Evolutionary conservation across 2,888 invertebrate genomes (phyloP).

Genomic region (Hirudinaria manillensis): DNA sequence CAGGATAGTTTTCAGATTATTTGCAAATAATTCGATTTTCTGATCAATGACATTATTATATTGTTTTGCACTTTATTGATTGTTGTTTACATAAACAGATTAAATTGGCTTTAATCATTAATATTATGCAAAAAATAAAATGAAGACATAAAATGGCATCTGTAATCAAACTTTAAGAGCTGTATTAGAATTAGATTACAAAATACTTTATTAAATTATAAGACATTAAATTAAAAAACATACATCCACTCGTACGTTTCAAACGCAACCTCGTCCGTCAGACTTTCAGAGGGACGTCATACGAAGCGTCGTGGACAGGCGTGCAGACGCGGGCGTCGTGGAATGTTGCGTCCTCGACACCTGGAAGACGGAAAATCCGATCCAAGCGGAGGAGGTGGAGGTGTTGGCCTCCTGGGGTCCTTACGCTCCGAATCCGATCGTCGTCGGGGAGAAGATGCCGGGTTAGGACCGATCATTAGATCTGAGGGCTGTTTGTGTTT

Average conservation of each 20-base stretch:
- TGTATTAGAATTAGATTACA: no score
- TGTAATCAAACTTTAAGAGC: no score
- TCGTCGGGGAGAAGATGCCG: slow-evolving; percentile 60
- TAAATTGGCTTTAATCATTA: no score
- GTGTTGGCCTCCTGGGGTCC: slow-evolving; percentile 64
- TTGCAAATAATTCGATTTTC: not conserved
- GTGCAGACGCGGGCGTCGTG: slow-evolving; percentile 64
- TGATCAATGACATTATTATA: no score
- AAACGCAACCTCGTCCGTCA: not conserved
- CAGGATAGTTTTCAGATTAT: not conserved
- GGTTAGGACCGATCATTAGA: slow-evolving; percentile 56
- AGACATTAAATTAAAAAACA: no score
- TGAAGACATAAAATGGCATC: no score
- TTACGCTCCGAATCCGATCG: slow-evolving; percentile 64
- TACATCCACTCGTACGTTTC: no score
- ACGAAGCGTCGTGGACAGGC: slow-evolving; percentile 62
- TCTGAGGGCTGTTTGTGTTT: not conserved
- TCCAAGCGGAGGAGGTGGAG: slow-evolving; percentile 60
- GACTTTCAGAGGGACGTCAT: slow-evolving; percentile 46
- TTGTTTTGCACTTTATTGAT: no score
- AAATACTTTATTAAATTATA: no score
- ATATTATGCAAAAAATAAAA: no score
- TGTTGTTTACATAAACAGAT: no score
- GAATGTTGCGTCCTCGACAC: slow-evolving; percentile 62
- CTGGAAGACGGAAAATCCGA: slow-evolving; percentile 60